Base-by-base conservation (phyloP, 2,113 vertebrate genomes). In the Actenoides hombroni region DNA sequence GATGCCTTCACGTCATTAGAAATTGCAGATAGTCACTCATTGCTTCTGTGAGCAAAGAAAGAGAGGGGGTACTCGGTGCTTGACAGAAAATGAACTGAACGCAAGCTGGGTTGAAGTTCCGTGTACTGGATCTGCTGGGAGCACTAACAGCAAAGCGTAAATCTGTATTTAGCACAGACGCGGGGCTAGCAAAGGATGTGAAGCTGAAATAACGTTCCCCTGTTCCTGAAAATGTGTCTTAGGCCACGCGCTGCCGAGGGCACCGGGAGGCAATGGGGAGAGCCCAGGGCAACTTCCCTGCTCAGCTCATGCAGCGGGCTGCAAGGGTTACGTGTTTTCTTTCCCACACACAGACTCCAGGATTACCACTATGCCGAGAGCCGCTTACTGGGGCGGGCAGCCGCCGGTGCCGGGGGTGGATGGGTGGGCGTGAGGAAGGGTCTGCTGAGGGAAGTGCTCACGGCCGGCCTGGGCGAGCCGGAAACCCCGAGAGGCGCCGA, bases 321-420 rank as follows among this genome's bases (percentile, higher is more conserved):
- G 37, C 35, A 1, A 1, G 51, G 25, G 17, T 7, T 17, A 2
- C 7, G 10, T 0, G 11, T 0, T 5, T 29, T 4, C 21, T 6
- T 8, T 8, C 56, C 61, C 8, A 2, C 24, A 3, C 44, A 5
- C 42, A 2, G 26, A 4, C 39, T 5, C 33, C 21, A 11, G 11
- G 2, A 29, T 4, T 10, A 13, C 37, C 64, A 6, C 69, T 1
- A 2, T 6, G 1, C 46, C 25, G 25, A 19, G 53, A 4, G 39
- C 31, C 26, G 35, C 13, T 0, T 1, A 7, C 46, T 3, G 1
- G 25, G 67, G 46, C 44, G 10, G 56, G 2, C 13, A 4, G 57
- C 40, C 8, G 40, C 19, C n/a, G 11, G 10, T 0, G 63, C 80
- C 0, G 56, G 25, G 40, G 12, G 63, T 46, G 1, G 53, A 1